Conservation (phyloP, 1,140 invertebrate species). For the Belonocnema kinseyi region DNA sequence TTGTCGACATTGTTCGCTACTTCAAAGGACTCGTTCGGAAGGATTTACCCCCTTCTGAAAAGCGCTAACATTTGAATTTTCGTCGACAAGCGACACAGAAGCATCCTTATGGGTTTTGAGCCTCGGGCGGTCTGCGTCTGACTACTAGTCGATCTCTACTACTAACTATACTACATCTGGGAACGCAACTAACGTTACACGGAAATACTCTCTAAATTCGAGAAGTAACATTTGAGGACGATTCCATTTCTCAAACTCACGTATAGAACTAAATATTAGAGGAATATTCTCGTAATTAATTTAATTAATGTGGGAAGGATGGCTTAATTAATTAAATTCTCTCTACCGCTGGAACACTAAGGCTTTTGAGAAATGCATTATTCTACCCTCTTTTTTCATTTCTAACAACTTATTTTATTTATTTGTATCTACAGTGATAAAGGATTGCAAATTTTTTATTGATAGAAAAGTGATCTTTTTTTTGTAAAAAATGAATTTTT, state of each 20-base stretch:
- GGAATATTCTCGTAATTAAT: not conserved
- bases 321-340: too few relatives aligned
- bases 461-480: too few relatives aligned
- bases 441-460: too few relatives aligned
- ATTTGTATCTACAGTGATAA: too few relatives aligned
- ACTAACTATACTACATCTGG: not conserved
- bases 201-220: not conserved
- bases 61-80: conserved; percentile 27
- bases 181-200: not conserved
- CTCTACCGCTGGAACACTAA: too few relatives aligned
- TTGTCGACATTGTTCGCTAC: conserved; percentile 53
- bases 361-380: too few relatives aligned
- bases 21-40: conserved; percentile 44
- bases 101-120: conserved; percentile 9
- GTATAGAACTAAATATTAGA: not conserved
- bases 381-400: too few relatives aligned
- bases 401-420: too few relatives aligned
- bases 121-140: conserved; percentile 1
- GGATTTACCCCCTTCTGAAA: conserved; percentile 14
- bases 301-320: not conserved
- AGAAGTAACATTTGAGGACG: not conserved
- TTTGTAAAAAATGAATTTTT: too few relatives aligned
- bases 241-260: not conserved
- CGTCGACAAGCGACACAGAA: not conserved
- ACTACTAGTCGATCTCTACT: not conserved